A percentile compares a stretch with the other conserved stretches of the same genome.
Evolutionary conservation across 2,888 invertebrate species (phyloP).

Genomic region (Pristionchus arcanus): DNA sequence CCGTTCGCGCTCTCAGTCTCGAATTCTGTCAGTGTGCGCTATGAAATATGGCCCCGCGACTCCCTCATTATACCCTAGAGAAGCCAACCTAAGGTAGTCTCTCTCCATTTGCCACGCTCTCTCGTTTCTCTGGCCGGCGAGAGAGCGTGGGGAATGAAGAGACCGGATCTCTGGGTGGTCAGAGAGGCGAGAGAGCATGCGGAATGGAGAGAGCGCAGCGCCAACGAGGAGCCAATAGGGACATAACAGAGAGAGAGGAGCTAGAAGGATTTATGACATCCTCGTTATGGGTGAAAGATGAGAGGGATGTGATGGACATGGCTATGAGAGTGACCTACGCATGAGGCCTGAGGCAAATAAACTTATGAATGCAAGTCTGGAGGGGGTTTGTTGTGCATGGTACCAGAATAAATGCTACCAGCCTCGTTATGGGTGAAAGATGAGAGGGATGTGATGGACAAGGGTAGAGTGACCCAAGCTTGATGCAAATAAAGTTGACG

Average conservation of each 20-base stretch:
- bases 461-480: too few species aligned
- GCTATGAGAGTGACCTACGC: too few species aligned
- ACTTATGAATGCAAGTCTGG: too few species aligned
- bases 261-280: not conserved
- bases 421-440: not conserved
- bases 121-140: not conserved
- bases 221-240: not conserved
- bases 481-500: not conserved
- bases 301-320: not conserved
- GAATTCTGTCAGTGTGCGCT: not conserved
- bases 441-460: not conserved
- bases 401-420: too few species aligned
- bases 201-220: not conserved
- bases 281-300: slow-evolving; percentile 6
- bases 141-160: not conserved
- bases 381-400: too few species aligned
- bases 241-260: not conserved
- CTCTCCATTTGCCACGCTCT: not conserved
- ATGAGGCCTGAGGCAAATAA: too few species aligned
- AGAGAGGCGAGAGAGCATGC: not conserved
- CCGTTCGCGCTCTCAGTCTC: not conserved
- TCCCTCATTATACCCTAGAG: not conserved
- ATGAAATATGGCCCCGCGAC: not conserved
- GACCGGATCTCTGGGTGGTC: not conserved
- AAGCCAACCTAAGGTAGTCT: not conserved